Conservation (phyloP, 2,888 invertebrate genomes). For the Hyposoter didymator region DNA sequence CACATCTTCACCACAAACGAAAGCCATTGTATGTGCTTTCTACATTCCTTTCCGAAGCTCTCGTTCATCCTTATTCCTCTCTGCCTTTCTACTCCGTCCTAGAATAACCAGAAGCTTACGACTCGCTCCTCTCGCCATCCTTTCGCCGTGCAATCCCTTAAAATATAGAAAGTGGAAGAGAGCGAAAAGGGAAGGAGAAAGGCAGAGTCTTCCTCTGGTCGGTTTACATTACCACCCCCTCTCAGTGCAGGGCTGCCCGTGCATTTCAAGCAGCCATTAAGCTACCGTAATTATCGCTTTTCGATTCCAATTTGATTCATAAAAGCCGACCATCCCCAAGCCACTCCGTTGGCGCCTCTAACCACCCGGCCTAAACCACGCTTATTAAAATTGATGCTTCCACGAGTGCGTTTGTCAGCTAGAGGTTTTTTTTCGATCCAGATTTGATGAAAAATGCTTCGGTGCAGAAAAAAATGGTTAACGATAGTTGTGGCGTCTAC, state of each 20-base stretch:
- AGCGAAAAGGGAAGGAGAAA: conserved; percentile 28
- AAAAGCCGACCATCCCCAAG: conserved; percentile 59
- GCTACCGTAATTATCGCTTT: conserved; percentile 80
- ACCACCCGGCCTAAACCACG: conserved; percentile 8
- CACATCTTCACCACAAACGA: conserved; percentile 66
- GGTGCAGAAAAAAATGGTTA: neutral
- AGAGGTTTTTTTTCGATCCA: neutral
- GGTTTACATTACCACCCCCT: conserved; percentile 79
- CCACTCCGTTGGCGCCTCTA: neutral
- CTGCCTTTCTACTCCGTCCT: conserved; percentile 39
- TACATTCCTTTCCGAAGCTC: neutral
- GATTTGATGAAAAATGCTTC: neutral
- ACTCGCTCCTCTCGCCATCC: conserved; percentile 10
- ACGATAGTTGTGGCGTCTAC: neutral
- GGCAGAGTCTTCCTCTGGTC: conserved; percentile 72
- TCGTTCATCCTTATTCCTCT: conserved; percentile 20
- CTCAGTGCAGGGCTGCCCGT: conserved; percentile 65
- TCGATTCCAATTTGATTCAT: conserved; percentile 80
- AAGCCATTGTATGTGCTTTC: conserved; percentile 59
- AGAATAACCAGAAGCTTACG: conserved; percentile 28
- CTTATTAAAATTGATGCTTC: conserved; percentile 37
- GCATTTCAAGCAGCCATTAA: conserved; percentile 81
- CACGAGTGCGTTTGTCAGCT: neutral
- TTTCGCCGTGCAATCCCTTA: conserved; percentile 24
- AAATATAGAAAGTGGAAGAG: conserved; percentile 13